These are phyloP conservation scores for Palythoa grandis DNA, from an alignment of 92 coral and sea anemone genomes.

Conservation along the genomic window DNA sequence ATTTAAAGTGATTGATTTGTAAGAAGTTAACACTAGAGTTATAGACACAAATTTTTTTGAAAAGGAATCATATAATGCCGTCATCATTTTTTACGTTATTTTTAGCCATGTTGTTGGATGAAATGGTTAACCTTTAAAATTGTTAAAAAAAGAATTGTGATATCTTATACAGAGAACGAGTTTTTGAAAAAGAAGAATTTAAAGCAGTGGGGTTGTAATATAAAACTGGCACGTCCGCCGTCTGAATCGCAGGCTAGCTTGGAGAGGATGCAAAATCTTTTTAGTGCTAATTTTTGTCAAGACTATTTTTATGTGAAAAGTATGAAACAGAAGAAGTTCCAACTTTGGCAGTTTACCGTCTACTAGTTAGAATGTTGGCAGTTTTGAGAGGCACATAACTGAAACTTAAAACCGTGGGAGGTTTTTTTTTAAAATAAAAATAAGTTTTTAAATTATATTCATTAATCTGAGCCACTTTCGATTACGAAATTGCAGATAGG, in stretches of 20 bases:
- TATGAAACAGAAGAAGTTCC: not conserved
- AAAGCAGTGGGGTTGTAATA: too few species aligned
- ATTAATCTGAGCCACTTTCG: not conserved
- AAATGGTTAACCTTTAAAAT: too few species aligned
- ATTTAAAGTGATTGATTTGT: not conserved
- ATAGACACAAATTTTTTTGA: not conserved
- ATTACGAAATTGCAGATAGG: too few species aligned
- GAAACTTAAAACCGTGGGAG: not conserved
- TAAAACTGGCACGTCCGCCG: too few species aligned
- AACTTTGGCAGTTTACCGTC: not conserved
- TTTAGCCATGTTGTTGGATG: too few species aligned
- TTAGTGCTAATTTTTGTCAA: too few species aligned
- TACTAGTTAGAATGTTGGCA: not conserved
- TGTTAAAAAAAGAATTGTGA: too few species aligned
- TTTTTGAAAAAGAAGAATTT: too few species aligned
- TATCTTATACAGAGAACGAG: too few species aligned
- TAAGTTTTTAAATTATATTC: not conserved
- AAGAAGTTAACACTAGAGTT: not conserved
- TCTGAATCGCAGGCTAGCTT: too few species aligned
- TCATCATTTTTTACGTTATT: not conserved
- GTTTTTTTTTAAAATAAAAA: not conserved
- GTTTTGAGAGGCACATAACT: not conserved
- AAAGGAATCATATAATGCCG: not conserved
- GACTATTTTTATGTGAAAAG: too few species aligned
- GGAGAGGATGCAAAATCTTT: too few species aligned